Base-by-base conservation (phyloP, 2,888 invertebrate species). In the Apotomis betuletana region DNA sequence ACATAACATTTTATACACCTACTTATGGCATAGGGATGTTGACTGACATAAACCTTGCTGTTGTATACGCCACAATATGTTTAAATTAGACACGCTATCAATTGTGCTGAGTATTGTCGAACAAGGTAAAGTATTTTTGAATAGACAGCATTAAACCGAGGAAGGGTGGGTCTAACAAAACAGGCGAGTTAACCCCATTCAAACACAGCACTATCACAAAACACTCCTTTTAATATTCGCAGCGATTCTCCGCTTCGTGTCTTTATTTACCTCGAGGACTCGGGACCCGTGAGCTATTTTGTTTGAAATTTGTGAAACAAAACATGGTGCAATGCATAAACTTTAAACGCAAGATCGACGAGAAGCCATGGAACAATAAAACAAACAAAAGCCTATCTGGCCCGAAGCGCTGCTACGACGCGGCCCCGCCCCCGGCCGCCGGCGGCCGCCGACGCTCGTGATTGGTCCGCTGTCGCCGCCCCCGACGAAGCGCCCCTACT, bases 321-420 rank as follows among this genome's bases (percentile, higher is more conserved):
- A 91, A 92, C 91, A 90, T 90, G 86, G 91, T 90, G 90, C 91
- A 92, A 92, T 91, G 91, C 90, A 92, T 92, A 91, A 93, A 91
- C 89, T 92, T 92, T 90, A 90, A 90, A 89, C 92, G 91, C 91
- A 91, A 92, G 90, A 92, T 90, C 92, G 90, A 87, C 92, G 89
- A 89, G 90, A 85, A 90, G 89, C 90, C 90, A 87, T 90, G 91
- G 90, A 92, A 92, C 91, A 92, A 92, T 92, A 92, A 93, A 92
- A 92, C 92, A 92, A 93, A 92, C 92, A 91, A 89, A 88, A 90
- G 82, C 89, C 84, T 85, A 87, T 85, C 85, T 87, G 81, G 90
- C 90, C 90, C 75, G 89, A 80, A 90, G 91, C 90, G 84, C 82
- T 85, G 80, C 73, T 75, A 71, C 76, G 74, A 73, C 77, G 74